A percentile compares a stretch with the other conserved stretches of the same genome.
Conservation (phyloP, 2,797 vertebrate genomes). For the Malurus leucopterus region DNA sequence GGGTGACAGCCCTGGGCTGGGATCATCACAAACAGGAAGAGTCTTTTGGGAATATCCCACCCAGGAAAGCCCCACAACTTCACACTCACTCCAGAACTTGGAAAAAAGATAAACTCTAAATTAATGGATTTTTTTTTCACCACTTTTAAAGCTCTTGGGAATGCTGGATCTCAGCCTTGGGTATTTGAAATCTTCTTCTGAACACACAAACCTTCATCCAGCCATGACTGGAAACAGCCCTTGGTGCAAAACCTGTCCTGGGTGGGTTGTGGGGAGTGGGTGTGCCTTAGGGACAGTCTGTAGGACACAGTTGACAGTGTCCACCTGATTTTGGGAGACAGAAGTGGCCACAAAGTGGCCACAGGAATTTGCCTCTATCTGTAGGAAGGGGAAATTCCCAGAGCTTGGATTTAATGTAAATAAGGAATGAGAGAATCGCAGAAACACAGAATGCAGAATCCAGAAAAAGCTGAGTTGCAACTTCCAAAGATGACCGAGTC, state of each 20-base stretch:
- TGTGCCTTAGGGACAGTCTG: background rate
- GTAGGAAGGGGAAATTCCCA: background rate
- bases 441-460: background rate
- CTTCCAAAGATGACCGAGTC: accelerated
- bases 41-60: background rate
- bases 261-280: background rate
- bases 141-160: background rate
- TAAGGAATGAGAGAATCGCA: background rate
- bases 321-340: background rate
- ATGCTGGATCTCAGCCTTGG: background rate
- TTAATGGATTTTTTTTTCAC: accelerated
- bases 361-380: background rate
- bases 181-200: background rate
- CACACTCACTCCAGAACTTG: accelerated
- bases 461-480: background rate
- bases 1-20: background rate
- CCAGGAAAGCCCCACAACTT: accelerated
- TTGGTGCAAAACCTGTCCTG: background rate
- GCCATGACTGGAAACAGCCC: background rate
- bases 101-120: accelerated
- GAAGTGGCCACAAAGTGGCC: background rate
- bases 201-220: background rate
- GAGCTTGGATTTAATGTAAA: background rate
- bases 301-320: accelerated
- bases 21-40: background rate